Conservation (phyloP, 1,140 invertebrate genomes). For the Lucilia cuprina region DNA sequence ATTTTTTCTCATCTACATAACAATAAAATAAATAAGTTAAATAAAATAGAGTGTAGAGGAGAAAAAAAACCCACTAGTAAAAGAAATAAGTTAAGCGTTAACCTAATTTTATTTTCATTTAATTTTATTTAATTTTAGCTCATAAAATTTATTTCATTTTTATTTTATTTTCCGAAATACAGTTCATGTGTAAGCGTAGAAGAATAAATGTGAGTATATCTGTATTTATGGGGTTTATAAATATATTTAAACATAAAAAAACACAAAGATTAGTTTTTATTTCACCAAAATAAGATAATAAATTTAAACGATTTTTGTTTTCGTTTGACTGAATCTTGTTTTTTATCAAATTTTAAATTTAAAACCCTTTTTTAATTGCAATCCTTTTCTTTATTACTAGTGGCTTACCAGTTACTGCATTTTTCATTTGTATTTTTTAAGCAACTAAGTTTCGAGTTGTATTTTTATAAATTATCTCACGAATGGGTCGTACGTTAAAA, state of each 20-base stretch:
- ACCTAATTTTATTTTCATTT: slow-evolving; percentile 52
- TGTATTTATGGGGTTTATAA: not conserved
- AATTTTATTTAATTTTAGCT: slow-evolving; percentile 43
- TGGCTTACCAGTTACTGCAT: no score
- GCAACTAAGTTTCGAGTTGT: no score
- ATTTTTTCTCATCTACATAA: slow-evolving; percentile 58
- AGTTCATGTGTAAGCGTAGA: not conserved
- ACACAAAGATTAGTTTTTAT: not conserved
- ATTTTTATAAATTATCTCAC: no score
- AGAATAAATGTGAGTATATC: not conserved
- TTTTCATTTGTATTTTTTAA: no score
- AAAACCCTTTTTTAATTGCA: no score
- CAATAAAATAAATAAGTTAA: slow-evolving; percentile 58
- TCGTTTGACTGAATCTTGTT: not conserved
- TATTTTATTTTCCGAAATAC: not conserved
- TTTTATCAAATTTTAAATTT: not conserved
- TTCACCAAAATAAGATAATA: not conserved
- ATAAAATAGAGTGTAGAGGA: not conserved
- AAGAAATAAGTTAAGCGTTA: slow-evolving; percentile 50
- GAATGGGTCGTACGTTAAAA: no score
- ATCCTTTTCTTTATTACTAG: no score
- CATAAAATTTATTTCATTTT: slow-evolving; percentile 37
- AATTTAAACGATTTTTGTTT: not conserved
- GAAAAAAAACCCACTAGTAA: not conserved
- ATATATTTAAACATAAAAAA: not conserved